Conservation (phyloP, 2,888 invertebrate species). For the Torymus aiolomorphi region DNA sequence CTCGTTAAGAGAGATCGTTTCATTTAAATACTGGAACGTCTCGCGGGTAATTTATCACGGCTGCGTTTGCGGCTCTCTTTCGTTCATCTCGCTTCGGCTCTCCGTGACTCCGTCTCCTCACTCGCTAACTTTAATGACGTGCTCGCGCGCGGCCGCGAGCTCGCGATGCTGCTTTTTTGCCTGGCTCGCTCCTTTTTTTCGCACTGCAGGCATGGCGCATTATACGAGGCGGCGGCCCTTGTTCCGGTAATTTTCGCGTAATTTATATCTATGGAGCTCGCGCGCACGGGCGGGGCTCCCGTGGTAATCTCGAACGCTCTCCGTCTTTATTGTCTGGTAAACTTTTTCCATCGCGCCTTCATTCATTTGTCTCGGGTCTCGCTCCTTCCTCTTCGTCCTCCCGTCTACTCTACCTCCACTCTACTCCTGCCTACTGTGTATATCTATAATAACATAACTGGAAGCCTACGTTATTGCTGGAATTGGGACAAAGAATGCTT, state of each 20-base stretch:
- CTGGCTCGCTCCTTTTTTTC: not conserved
- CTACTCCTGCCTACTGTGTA: not conserved
- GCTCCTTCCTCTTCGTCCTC: conserved; percentile 58
- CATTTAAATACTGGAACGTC: conserved; percentile 66
- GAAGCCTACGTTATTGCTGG: not conserved
- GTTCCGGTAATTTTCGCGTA: conserved; percentile 60
- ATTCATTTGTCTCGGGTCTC: conserved; percentile 57
- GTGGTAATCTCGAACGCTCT: conserved; percentile 49
- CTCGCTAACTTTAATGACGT: conserved; percentile 39
- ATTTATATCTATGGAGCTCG: conserved; percentile 34
- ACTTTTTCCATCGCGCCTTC: conserved; percentile 43
- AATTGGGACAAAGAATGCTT: too few species aligned
- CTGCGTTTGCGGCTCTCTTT: conserved; percentile 58
- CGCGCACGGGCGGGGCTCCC: conserved; percentile 14
- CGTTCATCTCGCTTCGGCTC: not conserved
- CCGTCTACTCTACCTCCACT: conserved; percentile 28
- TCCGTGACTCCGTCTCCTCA: too few species aligned
- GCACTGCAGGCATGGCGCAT: conserved; percentile 27
- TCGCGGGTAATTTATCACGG: conserved; percentile 67
- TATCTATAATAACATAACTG: not conserved
- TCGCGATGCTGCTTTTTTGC: not conserved
- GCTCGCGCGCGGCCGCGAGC: not conserved
- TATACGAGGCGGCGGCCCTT: conserved; percentile 59
- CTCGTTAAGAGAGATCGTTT: conserved; percentile 60
- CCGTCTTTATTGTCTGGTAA: conserved; percentile 55